A percentile compares a stretch with the other conserved stretches of the same genome.
Evolutionary conservation across 2,797 vertebrate genomes (phyloP).

Genomic region (Danionella dracula): DNA sequence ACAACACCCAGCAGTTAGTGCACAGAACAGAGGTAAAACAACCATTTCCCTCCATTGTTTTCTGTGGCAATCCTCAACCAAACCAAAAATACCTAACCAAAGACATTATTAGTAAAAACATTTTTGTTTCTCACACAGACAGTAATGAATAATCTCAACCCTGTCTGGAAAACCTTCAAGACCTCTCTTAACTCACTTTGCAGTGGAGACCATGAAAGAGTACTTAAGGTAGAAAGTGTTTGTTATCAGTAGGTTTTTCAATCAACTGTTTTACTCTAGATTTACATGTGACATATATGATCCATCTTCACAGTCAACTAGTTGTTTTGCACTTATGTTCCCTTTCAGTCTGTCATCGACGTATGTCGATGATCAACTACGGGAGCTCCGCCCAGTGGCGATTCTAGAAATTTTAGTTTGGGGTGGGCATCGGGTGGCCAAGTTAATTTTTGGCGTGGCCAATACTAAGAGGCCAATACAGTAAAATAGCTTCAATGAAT

Average conservation of each 20-base stretch:
- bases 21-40: constrained; percentile 89
- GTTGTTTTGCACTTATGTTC: neutral
- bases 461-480: too few relatives aligned
- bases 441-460: too few relatives aligned
- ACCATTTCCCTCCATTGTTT: neutral
- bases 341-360: too few relatives aligned
- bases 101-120: too few relatives aligned
- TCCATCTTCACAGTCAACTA: too few relatives aligned
- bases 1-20: constrained; percentile 90
- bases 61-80: neutral
- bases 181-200: constrained; percentile 95
- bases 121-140: constrained; percentile 68
- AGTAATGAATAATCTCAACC: constrained; percentile 97
- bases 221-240: constrained; percentile 74
- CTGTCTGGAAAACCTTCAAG: constrained; percentile 94
- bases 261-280: neutral
- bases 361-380: too few relatives aligned
- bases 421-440: too few relatives aligned
- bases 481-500: too few relatives aligned
- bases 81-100: neutral
- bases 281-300: constrained; percentile 3
- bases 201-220: constrained; percentile 90
- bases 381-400: too few relatives aligned
- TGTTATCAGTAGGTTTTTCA: too few relatives aligned
- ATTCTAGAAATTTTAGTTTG: too few relatives aligned